Base-by-base conservation (phyloP, 2,888 invertebrate genomes). In the Zaprionus obscuricornis region DNA sequence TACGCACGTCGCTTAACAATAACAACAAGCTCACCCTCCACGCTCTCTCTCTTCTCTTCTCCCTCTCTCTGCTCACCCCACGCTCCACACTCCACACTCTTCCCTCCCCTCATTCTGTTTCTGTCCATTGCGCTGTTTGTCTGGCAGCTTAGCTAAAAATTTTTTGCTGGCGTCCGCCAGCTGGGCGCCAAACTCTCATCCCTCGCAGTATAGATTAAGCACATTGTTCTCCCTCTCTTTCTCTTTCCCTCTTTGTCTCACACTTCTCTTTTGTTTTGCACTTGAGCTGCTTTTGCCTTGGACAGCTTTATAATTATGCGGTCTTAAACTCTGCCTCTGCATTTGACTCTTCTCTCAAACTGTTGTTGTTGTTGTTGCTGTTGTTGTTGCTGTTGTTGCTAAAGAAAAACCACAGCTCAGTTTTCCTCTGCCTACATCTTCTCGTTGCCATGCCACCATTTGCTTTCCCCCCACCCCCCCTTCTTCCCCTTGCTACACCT, bases 131-230 rank as follows among this genome's bases (percentile, higher is more conserved):
- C 14, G 5, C 3, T 11, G 14, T 36, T 27, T 11, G 13, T 14
- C 17, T 37, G 22, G 54, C 17, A 16, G 10, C 55, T 59, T 51
- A 26, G 43, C 17, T n/a, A n/a, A 6, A 46, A 31, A 55, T 54
- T 34, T 62, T 49, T 39, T 26, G 22, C 29, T 65, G 85, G 83
- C 85, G 85, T 55, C 78, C 73, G 78, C 55, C 78, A 68, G 57
- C 51, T 62, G 68, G 78, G 85, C 78, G 85, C 85, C 85, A 59
- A 43, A 29, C 24, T 45, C 54, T 39, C 47, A 55, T 39, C 56
- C 56, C 26, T 33, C 43, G 54, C 49, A 11, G n/a, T n/a, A n/a
- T n/a, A n/a, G n/a, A n/a, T n/a, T n/a, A n/a, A n/a, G n/a, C 29
- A 29, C 46, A 20, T 29, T 39, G 52, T 37, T 14, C 8, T 22